Base-by-base conservation (phyloP, 2,888 invertebrate species). In the Cybosia mesomella region DNA sequence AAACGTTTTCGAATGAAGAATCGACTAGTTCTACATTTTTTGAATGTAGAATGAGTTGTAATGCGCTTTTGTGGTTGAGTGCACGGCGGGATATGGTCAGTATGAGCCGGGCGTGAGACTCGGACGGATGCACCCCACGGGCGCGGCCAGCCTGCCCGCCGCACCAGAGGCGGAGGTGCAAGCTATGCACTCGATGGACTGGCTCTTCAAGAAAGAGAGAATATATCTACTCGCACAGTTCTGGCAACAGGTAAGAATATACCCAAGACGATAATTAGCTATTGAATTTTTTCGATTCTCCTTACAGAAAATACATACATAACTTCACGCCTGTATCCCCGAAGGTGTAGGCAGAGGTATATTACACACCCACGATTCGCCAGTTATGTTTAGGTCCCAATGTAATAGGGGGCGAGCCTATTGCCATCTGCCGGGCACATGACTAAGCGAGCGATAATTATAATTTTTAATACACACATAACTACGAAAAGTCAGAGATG, bases 151-250 rank as follows among this genome's bases (percentile, higher is more conserved):
- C 92, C 96, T 97, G 96, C 96, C 97, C 96, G 96, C 96, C 96
- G 96, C 97, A 95, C 96, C 96, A 89, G 97, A 97, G 96, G 97
- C 98, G 97, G 98, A 98, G 96, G 97, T 98, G 96, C 98, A 98
- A 96, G 97, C 98, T 95, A 98, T 98, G 97, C 98, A 98, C 96
- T 98, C 98, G 92, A 98, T 98, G 98, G 98, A 98, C 96, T 98
- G 98, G 98, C 97, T 98, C 94, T 98, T 98, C 96, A 98, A 98
- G 96, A 98, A 98, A 96, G 98, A 98, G 96, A 96, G 98, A 95
- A 98, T 98, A 96, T 98, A 98, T 96, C 96, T 98, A 92, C 96
- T 98, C 92, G 98, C 98, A 91, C 98, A 98, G 95, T 98, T 98
- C 96, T 98, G 98, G 98, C 98, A 98, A 97, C 98, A 98, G 98